A percentile compares a stretch with the other conserved stretches of the same genome.
Evolutionary conservation across 2,888 invertebrate genomes (phyloP).

Genomic region (Brachyopa scutellaris): DNA sequence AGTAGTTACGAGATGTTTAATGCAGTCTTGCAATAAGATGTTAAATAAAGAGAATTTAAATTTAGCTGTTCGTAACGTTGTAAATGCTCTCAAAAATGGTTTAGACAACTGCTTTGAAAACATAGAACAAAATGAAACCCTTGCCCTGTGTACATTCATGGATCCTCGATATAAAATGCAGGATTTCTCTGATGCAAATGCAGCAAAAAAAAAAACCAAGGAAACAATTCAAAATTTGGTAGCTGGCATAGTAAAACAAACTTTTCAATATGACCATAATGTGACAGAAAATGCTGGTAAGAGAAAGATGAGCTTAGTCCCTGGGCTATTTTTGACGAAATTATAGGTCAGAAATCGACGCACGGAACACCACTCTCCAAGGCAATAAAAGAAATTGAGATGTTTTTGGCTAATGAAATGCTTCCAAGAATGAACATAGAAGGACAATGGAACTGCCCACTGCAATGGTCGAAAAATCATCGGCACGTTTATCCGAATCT

Average conservation of each 20-base stretch:
- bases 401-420: constrained; percentile 9
- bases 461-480: constrained; percentile 11
- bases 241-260: background rate
- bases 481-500: background rate
- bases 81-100: no score
- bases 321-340: constrained; percentile 14
- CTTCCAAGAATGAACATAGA: constrained; percentile 5
- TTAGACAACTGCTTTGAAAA: background rate
- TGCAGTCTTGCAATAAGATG: background rate
- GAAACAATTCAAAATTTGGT: background rate
- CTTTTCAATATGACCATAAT: background rate
- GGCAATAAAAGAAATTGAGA: constrained; percentile 13
- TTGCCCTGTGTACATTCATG: constrained; percentile 12
- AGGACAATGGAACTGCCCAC: constrained; percentile 14
- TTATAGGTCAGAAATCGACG: background rate
- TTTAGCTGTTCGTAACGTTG: background rate
- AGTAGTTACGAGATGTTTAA: background rate
- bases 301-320: constrained; percentile 11
- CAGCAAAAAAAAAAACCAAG: background rate
- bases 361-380: background rate
- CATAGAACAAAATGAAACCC: background rate
- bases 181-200: background rate
- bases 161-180: constrained; percentile 8
- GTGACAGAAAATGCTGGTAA: background rate
- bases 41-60: background rate